phyloP scores from a whole-genome alignment of 35 echinoderm and acorn worm genomes.

The Stichopus chloronotus region DNA sequence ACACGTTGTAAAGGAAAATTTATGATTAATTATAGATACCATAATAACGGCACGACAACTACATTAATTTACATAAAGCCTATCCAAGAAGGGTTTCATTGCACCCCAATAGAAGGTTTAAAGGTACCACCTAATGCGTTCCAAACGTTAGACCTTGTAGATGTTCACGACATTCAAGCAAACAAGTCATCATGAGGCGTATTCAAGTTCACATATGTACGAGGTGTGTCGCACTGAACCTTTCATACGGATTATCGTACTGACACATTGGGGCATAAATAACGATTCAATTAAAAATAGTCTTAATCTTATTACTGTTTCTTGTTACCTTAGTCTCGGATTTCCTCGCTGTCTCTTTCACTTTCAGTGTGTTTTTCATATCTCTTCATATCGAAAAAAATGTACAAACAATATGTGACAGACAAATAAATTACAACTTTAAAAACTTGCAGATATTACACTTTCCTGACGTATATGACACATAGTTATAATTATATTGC shows the following conservation, averaged over 20 bases:
- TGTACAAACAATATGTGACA: conserved; percentile 21
- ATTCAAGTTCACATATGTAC: too few species aligned
- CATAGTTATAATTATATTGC: conserved; percentile 18
- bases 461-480: conserved; percentile 21
- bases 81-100: too few species aligned
- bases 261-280: too few species aligned
- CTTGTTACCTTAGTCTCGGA: background rate
- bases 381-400: conserved; percentile 1
- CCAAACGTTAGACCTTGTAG: background rate
- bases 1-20: background rate
- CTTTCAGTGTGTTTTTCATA: background rate
- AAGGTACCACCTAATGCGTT: background rate
- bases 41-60: background rate
- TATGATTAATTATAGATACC: background rate
- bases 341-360: background rate
- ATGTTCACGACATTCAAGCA: too few species aligned
- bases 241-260: too few species aligned
- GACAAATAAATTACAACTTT: conserved; percentile 32
- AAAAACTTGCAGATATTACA: conserved; percentile 39
- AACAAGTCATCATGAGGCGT: too few species aligned
- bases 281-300: too few species aligned
- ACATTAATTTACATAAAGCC: background rate
- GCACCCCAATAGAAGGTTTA: too few species aligned
- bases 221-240: too few species aligned
- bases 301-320: conserved; percentile 13